Base-by-base conservation (phyloP, 2,797 vertebrate species). In the Poecilia gillii region DNA sequence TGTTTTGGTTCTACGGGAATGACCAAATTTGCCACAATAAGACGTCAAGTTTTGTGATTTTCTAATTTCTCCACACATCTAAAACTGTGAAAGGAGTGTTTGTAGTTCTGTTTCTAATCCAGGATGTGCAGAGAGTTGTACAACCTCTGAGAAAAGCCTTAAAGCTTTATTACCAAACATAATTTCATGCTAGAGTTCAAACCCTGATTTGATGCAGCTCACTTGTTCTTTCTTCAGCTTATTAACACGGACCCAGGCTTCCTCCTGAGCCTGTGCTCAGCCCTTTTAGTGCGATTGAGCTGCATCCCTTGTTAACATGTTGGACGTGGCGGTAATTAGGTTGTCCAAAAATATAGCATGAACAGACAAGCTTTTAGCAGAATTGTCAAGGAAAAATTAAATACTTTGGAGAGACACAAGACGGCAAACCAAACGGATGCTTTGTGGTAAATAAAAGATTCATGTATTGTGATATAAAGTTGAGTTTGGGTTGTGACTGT, bases 141-240 rank as follows among this genome's bases (percentile, higher is more conserved):
- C 80, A 79, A 66, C 33, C 39, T 74, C 73, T 72, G 36, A n/a
- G 73, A 84, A 81, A 84, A 84, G 31, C 28, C 8, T 1, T 74
- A 53, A 43, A 31, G 72, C 66, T 88, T 85, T 70, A 77, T 73
- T 74, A 73, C 68, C 68, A 81, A 84, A 74, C 41, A 83, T 75
- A 59, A 89, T 84, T 91, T 88, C 71, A 89, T 59, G 80, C 72
- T 45, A 43, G 51, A 53, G 76, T 39, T 77, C 25, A 72, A 72
- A 46, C 0, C 3, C 72, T 85, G 33, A 75, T 82, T 84, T 73
- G 64, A 64, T 72, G 25, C 49, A 28, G 68, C 71, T 82, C 79
- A 47, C 80, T 77, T 18, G 31, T 62, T 72, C 70, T 2, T 41
- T 39, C 59, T 77, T 66, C 53, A 20, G n/a, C 83, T 81, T 86